Evolutionary conservation across 30 jellyfish, hydroid and myxozoan genomes (phyloP).

Genomic region (Hydra vulgaris): DNA sequence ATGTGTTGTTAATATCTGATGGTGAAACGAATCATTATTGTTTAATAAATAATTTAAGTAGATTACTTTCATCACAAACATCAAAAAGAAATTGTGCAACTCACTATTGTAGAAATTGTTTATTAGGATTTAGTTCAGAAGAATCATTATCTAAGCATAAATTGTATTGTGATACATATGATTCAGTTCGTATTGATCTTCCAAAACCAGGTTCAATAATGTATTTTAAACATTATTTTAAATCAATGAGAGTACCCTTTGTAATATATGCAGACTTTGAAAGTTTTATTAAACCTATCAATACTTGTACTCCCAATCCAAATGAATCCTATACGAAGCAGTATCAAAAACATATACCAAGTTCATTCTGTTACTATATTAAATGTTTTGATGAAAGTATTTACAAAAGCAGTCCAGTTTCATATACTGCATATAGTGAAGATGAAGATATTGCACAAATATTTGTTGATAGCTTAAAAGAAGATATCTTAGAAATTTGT

Average conservation of each 20-base stretch:
- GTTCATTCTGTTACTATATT: neutral
- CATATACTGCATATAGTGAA: neutral
- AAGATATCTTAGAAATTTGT: neutral
- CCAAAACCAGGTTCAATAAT: too few species aligned
- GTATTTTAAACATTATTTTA: neutral
- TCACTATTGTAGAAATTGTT: constrained; percentile 29
- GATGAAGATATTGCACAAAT: neutral
- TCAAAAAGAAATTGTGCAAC: neutral
- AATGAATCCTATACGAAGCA: neutral
- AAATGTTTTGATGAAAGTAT: neutral
- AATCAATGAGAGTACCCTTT: constrained; percentile 13
- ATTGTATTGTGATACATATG: constrained; percentile 5
- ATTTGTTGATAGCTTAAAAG: neutral
- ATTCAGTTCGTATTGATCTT: constrained; percentile 14
- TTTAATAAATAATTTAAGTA: neutral
- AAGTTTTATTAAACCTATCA: constrained; percentile 3
- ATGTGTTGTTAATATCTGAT: constrained; percentile 10
- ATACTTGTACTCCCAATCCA: neutral
- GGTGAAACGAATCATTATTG: constrained; percentile 18
- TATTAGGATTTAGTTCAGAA: constrained; percentile 8
- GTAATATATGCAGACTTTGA: constrained; percentile 33
- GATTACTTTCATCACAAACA: neutral
- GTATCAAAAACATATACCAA: constrained; percentile 4
- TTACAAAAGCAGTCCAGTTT: neutral
- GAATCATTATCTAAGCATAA: constrained; percentile 1